Base-by-base conservation (phyloP, 2,113 vertebrate species). In the Vulpes ferrilata region DNA sequence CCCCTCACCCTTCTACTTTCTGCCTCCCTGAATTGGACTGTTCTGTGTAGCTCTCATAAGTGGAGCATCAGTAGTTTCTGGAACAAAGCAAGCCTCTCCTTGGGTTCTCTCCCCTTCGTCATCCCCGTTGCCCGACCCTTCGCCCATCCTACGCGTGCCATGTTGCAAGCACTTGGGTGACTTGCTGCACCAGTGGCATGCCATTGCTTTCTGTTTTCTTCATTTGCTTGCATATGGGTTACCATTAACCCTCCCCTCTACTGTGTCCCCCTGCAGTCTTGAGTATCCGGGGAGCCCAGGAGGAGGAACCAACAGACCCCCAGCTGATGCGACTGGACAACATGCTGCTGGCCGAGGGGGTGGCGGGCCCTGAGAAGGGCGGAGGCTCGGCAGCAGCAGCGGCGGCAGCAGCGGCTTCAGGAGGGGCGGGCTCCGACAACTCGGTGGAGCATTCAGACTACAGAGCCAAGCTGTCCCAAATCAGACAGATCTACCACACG, bases 311-410 rank as follows among this genome's bases (percentile, higher is more conserved):
- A 60, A 99, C 99, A 0, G 99, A 99, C 96, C 99, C 99, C 2
- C 99, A 99, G 99, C 99, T 99, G 96, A 99, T 99, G 99, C 99
- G 99, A 35, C 98, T 99, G 98, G 99, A 99, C 99, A 99, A 99
- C 99, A 99, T 99, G 99, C 99, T 99, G 76, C 98, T 99, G 97
- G 99, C 99, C 0, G 99, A 99, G 98, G 99, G 99, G 0, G 99
- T 99, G 79, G 99, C 99, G 0, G 99, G 99, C 6, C 99, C 99
- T 0, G 99, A 99, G 95, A 99, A 99, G 97, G 99, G 99, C 1
- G 99, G 99, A 0, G 99, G 99, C 0, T 99, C 99, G 0, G 99
- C 99, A 0, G 99, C 99, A 0, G 99, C 99, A 0, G 99, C 99
- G 0, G 99, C 99, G 0, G 99, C 99, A 0, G 99, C 99, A 0